These are phyloP conservation scores for Nixonia krombeini DNA, from an alignment of 1,140 invertebrate species.

Conservation along the genomic window DNA sequence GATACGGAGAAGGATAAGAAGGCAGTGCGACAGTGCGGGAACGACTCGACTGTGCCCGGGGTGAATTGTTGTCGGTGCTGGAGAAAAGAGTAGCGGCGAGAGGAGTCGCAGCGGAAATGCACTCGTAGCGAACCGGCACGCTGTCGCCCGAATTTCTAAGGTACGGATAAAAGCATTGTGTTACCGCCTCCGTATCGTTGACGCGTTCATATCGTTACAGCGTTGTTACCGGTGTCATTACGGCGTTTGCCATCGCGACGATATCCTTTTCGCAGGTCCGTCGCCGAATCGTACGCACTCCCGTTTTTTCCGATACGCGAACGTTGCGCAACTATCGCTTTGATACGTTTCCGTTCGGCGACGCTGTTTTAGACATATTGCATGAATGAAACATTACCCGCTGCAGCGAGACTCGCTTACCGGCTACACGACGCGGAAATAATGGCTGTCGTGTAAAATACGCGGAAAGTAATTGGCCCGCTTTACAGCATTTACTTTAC, in stretches of 20 bases:
- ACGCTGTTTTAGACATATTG: constrained; percentile 6
- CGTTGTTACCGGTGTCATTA: no score
- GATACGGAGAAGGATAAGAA: not conserved
- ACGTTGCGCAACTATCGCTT: not conserved
- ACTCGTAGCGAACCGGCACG: constrained; percentile 12
- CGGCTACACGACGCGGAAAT: constrained; percentile 3
- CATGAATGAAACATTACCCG: constrained; percentile 14
- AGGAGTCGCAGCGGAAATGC: not conserved
- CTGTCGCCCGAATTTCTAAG: constrained; percentile 15
- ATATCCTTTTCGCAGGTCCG: no score
- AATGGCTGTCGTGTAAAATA: constrained; percentile 2
- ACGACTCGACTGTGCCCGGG: constrained; percentile 1
- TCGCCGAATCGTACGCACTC: no score
- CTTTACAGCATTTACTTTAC: not conserved
- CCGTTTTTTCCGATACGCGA: no score
- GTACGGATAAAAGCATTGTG: no score
- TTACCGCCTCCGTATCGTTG: no score
- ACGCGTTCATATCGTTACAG: no score
- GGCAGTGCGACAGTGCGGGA: not conserved
- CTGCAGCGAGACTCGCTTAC: not conserved
- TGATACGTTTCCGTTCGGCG: not conserved
- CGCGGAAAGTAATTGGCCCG: not conserved
- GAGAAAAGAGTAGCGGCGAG: not conserved
- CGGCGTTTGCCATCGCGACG: no score
- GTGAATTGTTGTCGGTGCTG: constrained; percentile 8